Evolutionary conservation across 2,797 vertebrate genomes (phyloP), one percentile per base, ranked within the genome.

Genomic region (Hypotaenidia okinawae): DNA sequence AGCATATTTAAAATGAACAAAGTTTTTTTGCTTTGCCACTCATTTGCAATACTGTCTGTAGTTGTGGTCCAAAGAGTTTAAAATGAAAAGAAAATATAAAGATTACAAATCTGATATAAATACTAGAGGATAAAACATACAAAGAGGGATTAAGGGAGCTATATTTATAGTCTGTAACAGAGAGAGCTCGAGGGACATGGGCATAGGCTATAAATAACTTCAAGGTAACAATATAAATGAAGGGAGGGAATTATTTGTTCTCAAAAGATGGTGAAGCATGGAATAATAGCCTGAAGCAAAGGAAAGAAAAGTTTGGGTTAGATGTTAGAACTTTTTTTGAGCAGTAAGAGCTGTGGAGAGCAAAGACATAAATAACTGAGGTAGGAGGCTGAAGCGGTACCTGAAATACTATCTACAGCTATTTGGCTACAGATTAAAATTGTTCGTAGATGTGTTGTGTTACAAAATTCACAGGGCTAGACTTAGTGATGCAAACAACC

Each of bases 151-250:
- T 96, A 96, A 95, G 95, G 84, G 95, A 96, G 89, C 51, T 94
- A 32, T 97, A 97, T 97, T 97, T 97, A 95, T 97, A 96, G 93
- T 79, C 81, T 96, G 15, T 94, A 95, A 87, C 82, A 87, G 86
- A 81, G 75, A 92, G 86, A 94, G 92, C 95, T 96, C 39, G 0
- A 84, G 95, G 94, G 93, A 95, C 83, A 84, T 78, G 84, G 80
- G 80, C 93, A 93, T 54, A 80, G 87, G 51, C 85, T 97, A 97
- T 97, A 97, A 97, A 97, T 97, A 97, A 92, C 96, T 94, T 95
- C 93, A 97, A 96, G 96, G 97, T 96, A 97, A 89, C 80, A 89
- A 64, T 94, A 95, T 97, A 97, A 97, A 97, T 96, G 95, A 97
- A 97, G 69, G 89, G 90, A 96, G 95, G 93, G 96, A 97, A 95